Conservation (phyloP, 2,888 invertebrate species). For the Ormyrus labotus region DNA sequence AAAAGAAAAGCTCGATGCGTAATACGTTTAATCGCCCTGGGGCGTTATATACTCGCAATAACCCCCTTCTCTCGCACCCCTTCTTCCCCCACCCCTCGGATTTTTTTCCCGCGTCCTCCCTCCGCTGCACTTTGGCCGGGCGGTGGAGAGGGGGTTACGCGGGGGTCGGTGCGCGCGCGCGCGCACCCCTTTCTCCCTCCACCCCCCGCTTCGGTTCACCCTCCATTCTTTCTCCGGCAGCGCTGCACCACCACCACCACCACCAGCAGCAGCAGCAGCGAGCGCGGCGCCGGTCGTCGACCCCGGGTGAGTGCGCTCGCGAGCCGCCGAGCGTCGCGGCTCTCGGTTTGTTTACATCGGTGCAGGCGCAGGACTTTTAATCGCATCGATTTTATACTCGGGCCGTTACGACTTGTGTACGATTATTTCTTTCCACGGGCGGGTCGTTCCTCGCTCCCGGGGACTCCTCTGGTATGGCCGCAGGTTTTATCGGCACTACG, state of each 20-base stretch:
- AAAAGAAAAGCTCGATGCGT: too few relatives aligned
- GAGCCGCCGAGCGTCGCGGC: constrained; percentile 58
- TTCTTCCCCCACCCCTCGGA: not conserved
- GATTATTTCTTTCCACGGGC: constrained; percentile 22
- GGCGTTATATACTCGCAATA: too few relatives aligned
- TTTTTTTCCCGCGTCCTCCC: constrained; percentile 12
- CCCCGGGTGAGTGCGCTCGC: constrained; percentile 61
- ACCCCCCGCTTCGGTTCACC: constrained; percentile 57
- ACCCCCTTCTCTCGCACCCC: too few relatives aligned
- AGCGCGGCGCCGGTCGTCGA: constrained; percentile 67
- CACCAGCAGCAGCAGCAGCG: constrained; percentile 27
- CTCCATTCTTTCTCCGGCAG: constrained; percentile 54
- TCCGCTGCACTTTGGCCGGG: constrained; percentile 46
- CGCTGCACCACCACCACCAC: constrained; percentile 58
- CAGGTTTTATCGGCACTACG: not conserved
- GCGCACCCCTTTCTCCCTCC: constrained; percentile 56
- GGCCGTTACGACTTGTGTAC: constrained; percentile 26
- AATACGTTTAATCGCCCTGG: too few relatives aligned
- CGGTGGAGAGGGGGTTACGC: not conserved
- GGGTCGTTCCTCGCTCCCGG: not conserved
- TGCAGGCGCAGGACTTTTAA: constrained; percentile 66
- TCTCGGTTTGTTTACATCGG: constrained; percentile 71
- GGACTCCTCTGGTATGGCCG: not conserved
- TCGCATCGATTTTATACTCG: constrained; percentile 66
- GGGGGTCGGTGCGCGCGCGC: constrained; percentile 7